Evolutionary conservation across 2,113 vertebrate species (phyloP), one percentile per base, ranked within the genome.

Genomic region (Callipepla californica): DNA sequence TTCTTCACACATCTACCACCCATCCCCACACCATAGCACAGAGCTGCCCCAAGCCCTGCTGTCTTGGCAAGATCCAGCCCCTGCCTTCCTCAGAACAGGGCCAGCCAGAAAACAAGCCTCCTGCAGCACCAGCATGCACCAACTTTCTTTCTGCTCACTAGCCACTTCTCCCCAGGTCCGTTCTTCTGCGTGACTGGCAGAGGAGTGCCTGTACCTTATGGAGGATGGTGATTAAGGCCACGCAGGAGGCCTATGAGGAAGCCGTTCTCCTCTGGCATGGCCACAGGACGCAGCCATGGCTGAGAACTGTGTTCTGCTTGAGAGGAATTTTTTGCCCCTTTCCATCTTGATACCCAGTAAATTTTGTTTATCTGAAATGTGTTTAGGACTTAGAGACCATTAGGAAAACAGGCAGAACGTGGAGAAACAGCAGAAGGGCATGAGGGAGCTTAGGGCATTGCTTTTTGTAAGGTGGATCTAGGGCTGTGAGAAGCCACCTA

Each of bases 281-380:
- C 14, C 17, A 2, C 7, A 5, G 34, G 50, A 15, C 0, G 4
- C 68, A 68, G 62, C 20, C 6, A 45, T 61, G 75, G 16, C 45
- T 74, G 47, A 23, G 9, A 18, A 7, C 13, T 0, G 2, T 55
- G 73, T 36, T 36, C 32, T 0, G 0, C 28, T 14, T 47, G 67
- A 16, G 30, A 63, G 62, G 38, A 76, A 69, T 19, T 0, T 55
- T 73, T 70, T 83, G 18, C 22, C 42, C 18, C 7, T 81, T 57
- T 57, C 10, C 4, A 26, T 44, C 55, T 73, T 48, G 44, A 18
- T 88, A 9, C 82, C 18, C 0, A 0, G 17, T 62, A 30, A 36
- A 70, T 80, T 80, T 73, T 87, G 19, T 78, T 62, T 30, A 44
- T 53, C 32, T 66, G 73, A 67, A 53, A 50, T 3, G 4, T 21